Evolutionary conservation across 2,113 vertebrate genomes (phyloP).

Genomic region (Syngnathoides biaculeatus): DNA sequence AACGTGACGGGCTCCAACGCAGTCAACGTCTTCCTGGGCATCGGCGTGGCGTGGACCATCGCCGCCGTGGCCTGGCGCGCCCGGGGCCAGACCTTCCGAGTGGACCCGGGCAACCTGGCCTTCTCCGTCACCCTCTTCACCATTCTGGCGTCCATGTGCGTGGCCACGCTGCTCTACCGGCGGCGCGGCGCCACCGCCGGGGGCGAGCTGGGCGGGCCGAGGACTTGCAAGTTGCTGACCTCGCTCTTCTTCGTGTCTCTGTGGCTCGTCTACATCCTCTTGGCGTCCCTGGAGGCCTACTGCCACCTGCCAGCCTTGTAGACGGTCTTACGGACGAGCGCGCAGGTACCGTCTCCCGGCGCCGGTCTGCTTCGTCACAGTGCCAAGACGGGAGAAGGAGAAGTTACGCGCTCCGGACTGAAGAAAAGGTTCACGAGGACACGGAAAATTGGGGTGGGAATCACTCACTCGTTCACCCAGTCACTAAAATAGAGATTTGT

Average conservation of each 20-base stretch:
- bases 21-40: constrained; percentile 81
- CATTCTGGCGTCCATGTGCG: constrained; percentile 68
- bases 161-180: constrained; percentile 73
- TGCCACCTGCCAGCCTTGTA: constrained; percentile 75
- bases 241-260: constrained; percentile 68
- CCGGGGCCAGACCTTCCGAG: constrained; percentile 68
- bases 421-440: background rate
- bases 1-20: constrained; percentile 82
- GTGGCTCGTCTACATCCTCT: constrained; percentile 79
- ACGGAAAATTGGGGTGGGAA: background rate
- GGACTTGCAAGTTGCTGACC: constrained; percentile 75
- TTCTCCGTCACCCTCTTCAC: constrained; percentile 82
- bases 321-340: constrained; percentile 10
- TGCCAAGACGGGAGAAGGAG: background rate
- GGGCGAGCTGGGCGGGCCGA: constrained; percentile 78
- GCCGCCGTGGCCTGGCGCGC: constrained; percentile 75
- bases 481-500: background rate
- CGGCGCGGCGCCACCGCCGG: constrained; percentile 68
- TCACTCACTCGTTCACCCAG: background rate
- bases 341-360: background rate
- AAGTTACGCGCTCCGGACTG: background rate
- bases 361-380: background rate
- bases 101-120: constrained; percentile 78
- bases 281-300: constrained; percentile 79
- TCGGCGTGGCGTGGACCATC: constrained; percentile 81